Percentiles rank a stretch among this genome's conserved stretches.
phyloP scores from a whole-genome alignment of 1,140 invertebrate genomes.

The Drosophila equinoxialis region DNA sequence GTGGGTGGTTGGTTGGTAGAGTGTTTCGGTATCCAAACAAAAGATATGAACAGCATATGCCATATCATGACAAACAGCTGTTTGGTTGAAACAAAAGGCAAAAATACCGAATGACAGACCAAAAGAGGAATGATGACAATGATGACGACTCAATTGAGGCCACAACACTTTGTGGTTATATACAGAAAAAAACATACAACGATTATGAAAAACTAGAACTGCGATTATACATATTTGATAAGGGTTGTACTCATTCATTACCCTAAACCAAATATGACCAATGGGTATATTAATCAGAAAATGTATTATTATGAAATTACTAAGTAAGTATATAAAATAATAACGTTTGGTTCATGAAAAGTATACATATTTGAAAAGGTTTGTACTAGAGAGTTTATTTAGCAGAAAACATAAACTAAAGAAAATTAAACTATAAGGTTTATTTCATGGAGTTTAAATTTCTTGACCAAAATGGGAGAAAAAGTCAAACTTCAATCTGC shows the following conservation, averaged over 20 bases:
- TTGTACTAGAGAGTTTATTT: too few species aligned
- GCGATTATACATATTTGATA: constrained; percentile 55
- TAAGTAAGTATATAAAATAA: too few species aligned
- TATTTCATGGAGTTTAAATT: too few species aligned
- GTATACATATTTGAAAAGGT: too few species aligned
- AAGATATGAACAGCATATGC: constrained; percentile 35
- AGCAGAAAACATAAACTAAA: too few species aligned
- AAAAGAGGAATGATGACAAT: constrained; percentile 41
- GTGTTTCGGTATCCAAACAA: constrained; percentile 6
- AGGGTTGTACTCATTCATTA: constrained; percentile 24
- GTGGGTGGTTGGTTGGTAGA: constrained; percentile 1
- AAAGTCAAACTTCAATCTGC: too few species aligned
- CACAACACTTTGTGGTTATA: constrained; percentile 29
- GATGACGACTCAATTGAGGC: constrained; percentile 65
- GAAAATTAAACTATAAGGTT: too few species aligned
- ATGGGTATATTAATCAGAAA: too few species aligned
- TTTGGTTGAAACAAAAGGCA: constrained; percentile 66
- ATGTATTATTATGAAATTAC: too few species aligned
- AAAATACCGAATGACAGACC: constrained; percentile 58
- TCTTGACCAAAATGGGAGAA: too few species aligned
- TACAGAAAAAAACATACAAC: background rate
- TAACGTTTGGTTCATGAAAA: too few species aligned
- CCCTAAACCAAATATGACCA: background rate
- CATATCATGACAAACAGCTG: constrained; percentile 70
- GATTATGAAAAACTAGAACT: constrained; percentile 31